A percentile compares a stretch with the other conserved stretches of the same genome.
These are phyloP conservation scores for Ceraclea dissimilis DNA, from an alignment of 2,888 invertebrate species.

Conservation along the genomic window DNA sequence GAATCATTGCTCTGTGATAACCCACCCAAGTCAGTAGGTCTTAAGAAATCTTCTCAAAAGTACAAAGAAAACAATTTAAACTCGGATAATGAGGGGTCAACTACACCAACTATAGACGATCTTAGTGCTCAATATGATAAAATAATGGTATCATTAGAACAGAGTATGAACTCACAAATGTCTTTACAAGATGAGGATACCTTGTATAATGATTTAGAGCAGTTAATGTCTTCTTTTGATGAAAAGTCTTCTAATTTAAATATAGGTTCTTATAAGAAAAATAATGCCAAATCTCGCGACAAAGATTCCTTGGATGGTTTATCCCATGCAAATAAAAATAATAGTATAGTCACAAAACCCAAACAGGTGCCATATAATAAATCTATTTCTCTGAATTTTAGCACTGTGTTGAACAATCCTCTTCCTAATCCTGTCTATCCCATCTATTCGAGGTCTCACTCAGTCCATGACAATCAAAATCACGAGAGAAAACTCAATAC, in stretches of 20 bases:
- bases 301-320: constrained; percentile 22
- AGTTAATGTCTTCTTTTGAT: constrained; percentile 61
- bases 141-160: constrained; percentile 47
- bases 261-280: constrained; percentile 26
- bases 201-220: constrained; percentile 58
- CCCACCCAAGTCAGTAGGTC: constrained; percentile 40
- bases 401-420: constrained; percentile 41
- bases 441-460: constrained; percentile 47
- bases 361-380: constrained; percentile 42
- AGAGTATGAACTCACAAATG: constrained; percentile 41
- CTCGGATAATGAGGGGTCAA: constrained; percentile 32
- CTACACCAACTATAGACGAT: constrained; percentile 37
- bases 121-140: constrained; percentile 46
- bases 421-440: constrained; percentile 43
- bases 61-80: constrained; percentile 31
- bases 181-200: constrained; percentile 45
- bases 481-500: constrained; percentile 32
- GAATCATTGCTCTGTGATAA: constrained; percentile 47
- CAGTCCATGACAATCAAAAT: constrained; percentile 42
- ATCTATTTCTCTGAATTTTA: constrained; percentile 51
- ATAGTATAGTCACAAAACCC: constrained; percentile 16
- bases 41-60: constrained; percentile 9
- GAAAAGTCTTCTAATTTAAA: constrained; percentile 39
- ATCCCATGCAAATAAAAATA: constrained; percentile 31
- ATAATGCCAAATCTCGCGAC: constrained; percentile 6